Conservation (phyloP, 2,797 vertebrate genomes). For the Strix occidentalis region DNA sequence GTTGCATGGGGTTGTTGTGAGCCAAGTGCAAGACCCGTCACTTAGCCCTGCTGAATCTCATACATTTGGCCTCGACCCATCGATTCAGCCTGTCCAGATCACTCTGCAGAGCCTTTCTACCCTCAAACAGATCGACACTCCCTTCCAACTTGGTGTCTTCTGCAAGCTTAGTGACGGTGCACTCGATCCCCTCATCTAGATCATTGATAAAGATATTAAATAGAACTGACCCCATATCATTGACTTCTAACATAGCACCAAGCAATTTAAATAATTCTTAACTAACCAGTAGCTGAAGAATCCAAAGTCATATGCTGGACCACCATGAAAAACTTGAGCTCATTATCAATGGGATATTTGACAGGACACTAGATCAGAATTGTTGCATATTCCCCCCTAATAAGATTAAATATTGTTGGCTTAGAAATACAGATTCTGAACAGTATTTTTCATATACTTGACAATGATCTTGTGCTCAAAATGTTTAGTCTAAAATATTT, state of each 20-base stretch:
- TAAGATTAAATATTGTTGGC: neutral
- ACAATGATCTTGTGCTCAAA: neutral
- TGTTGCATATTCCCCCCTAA: neutral
- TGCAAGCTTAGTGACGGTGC: neutral
- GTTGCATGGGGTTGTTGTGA: rapidly evolving
- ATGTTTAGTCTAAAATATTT: neutral
- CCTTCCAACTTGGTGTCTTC: rapidly evolving
- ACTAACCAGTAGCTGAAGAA: neutral
- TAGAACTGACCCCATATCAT: rapidly evolving
- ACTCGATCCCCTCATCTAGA: neutral
- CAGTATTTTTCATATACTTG: neutral
- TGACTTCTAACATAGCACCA: neutral
- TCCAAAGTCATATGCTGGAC: neutral
- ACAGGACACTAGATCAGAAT: neutral
- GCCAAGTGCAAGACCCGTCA: rapidly evolving
- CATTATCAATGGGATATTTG: rapidly evolving
- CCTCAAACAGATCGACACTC: rapidly evolving
- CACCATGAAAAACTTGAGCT: neutral
- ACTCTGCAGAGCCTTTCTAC: neutral
- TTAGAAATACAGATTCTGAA: neutral
- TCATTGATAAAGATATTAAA: neutral
- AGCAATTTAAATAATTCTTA: neutral
- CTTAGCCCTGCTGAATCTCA: rapidly evolving
- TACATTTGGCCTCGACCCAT: rapidly evolving
- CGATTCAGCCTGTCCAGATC: rapidly evolving